These are phyloP conservation scores for Drosophila monieri DNA, from an alignment of 2,888 invertebrate genomes.

Conservation along the genomic window DNA sequence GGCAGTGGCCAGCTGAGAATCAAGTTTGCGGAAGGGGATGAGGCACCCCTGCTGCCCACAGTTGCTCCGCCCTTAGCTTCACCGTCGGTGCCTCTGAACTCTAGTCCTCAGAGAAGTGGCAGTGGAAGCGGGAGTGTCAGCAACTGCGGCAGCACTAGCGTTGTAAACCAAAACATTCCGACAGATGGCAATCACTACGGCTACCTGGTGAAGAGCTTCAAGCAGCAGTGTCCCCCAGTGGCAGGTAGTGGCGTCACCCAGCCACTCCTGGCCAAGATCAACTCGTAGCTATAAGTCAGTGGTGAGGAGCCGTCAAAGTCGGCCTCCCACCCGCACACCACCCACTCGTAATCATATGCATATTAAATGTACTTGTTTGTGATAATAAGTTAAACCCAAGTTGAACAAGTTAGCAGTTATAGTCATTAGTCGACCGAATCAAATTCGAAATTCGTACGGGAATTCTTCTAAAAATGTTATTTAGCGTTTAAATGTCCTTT, in stretches of 20 bases:
- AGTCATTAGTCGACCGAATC: slow-evolving; percentile 24
- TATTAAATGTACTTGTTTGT: slow-evolving; percentile 74
- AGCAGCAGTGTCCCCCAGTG: slow-evolving; percentile 60
- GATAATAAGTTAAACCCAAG: slow-evolving; percentile 73
- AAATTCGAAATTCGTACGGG: slow-evolving; percentile 36
- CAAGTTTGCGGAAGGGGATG: slow-evolving; percentile 68
- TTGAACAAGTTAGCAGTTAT: slow-evolving; percentile 67
- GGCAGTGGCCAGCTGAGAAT: slow-evolving; percentile 65
- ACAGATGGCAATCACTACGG: slow-evolving; percentile 61
- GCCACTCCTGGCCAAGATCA: slow-evolving; percentile 81
- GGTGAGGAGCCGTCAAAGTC: slow-evolving; percentile 1
- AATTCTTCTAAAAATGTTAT: slow-evolving; percentile 24
- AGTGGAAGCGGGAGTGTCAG: slow-evolving; percentile 52
- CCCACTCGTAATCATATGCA: slow-evolving; percentile 51
- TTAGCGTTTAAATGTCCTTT: slow-evolving; percentile 23
- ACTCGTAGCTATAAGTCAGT: slow-evolving; percentile 70
- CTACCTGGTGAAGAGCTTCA: slow-evolving; percentile 79
- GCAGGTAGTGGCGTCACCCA: slow-evolving; percentile 74
- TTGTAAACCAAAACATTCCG: slow-evolving; percentile 53
- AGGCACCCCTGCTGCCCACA: slow-evolving; percentile 51
- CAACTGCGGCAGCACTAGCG: background rate
- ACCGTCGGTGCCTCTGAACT: slow-evolving; percentile 9
- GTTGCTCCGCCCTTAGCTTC: slow-evolving; percentile 19
- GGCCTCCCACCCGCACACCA: slow-evolving; percentile 1
- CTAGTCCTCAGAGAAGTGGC: slow-evolving; percentile 46